A percentile compares a stretch with the other conserved stretches of the same genome.
Evolutionary conservation across 1,140 invertebrate species (phyloP).

Genomic region (Aethina tumida): DNA sequence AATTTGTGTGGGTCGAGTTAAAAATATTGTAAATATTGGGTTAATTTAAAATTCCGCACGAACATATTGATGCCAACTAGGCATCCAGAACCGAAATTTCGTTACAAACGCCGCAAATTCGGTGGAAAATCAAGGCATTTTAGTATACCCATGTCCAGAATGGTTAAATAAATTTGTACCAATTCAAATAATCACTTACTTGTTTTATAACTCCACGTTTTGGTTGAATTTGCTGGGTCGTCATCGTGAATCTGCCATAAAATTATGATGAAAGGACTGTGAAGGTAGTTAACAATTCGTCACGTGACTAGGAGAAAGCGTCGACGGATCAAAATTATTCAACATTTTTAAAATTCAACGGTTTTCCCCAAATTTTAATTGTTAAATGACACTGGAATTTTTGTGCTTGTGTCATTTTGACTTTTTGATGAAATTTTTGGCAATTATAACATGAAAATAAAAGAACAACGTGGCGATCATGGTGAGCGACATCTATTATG

Average conservation of each 20-base stretch:
- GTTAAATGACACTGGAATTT: too few species aligned
- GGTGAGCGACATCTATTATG: too few species aligned
- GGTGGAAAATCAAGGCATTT: constrained; percentile 9
- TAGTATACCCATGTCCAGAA: constrained; percentile 2
- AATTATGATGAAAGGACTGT: constrained; percentile 16
- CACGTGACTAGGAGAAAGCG: too few species aligned
- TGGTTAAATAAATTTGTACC: constrained; percentile 3
- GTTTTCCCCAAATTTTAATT: too few species aligned
- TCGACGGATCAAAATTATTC: too few species aligned
- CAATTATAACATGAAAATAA: too few species aligned
- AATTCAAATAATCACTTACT: constrained; percentile 33
- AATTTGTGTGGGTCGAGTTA: background rate
- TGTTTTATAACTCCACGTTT: constrained; percentile 48
- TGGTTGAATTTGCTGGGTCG: constrained; percentile 35
- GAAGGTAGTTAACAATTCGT: too few species aligned
- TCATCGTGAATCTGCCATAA: constrained; percentile 37
- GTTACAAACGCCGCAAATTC: constrained; percentile 5
- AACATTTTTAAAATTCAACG: too few species aligned
- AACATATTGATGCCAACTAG: constrained; percentile 18
- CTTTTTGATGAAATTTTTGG: too few species aligned
- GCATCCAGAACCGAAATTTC: constrained; percentile 12
- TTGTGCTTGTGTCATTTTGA: too few species aligned
- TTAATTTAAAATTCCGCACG: constrained; percentile 14
- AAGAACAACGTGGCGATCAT: too few species aligned
- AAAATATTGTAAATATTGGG: background rate